Evolutionary conservation across 2,113 vertebrate genomes (phyloP).

Genomic region (Channa maculata): DNA sequence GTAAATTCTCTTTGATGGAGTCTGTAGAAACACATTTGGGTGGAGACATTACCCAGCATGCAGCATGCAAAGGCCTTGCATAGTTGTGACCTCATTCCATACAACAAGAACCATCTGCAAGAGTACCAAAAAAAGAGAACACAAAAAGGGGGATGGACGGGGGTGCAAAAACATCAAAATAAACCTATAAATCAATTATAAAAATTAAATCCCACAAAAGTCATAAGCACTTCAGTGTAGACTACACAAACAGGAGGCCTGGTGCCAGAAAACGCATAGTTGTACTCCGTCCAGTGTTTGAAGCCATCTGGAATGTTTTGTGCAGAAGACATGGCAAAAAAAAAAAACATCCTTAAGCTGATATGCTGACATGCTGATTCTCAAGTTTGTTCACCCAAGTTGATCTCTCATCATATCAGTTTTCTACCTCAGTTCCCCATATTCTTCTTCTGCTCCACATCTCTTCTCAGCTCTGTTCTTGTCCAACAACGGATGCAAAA

Average conservation of each 20-base stretch:
- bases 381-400: conserved; percentile 29
- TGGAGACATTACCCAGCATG: conserved; percentile 53
- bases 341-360: not conserved
- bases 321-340: conserved; percentile 20
- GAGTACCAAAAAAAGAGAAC: not conserved
- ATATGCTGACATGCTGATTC: conserved; percentile 29
- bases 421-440: not conserved
- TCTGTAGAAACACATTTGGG: conserved; percentile 29
- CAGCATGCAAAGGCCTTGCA: conserved; percentile 41
- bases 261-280: conserved; percentile 50
- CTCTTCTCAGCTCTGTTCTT: not conserved
- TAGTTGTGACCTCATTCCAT: conserved; percentile 62
- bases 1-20: conserved; percentile 37
- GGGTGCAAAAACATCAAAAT: conserved; percentile 48
- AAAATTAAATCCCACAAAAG: conserved; percentile 45
- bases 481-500: not conserved
- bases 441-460: conserved; percentile 7
- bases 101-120: conserved; percentile 68
- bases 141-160: conserved; percentile 25
- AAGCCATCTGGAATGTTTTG: conserved; percentile 62
- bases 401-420: conserved; percentile 7
- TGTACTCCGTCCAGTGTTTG: conserved; percentile 49
- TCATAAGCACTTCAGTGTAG: conserved; percentile 31
- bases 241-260: conserved; percentile 58
- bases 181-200: conserved; percentile 65